These are phyloP conservation scores for Melolontha melolontha DNA, from an alignment of 2,888 invertebrate genomes.

Conservation along the genomic window DNA sequence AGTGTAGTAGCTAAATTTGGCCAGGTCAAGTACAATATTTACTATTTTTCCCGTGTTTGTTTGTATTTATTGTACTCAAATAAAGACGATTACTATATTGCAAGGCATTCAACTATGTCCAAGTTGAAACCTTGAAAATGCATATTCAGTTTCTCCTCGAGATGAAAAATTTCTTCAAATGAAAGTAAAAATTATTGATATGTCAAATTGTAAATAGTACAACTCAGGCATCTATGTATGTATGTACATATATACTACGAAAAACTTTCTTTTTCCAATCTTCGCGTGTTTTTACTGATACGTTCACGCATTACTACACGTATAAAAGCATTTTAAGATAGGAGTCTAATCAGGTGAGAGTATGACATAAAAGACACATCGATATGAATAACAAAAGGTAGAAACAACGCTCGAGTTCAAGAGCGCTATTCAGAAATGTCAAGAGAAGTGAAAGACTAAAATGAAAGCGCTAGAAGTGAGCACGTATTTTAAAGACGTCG, in stretches of 20 bases:
- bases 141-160: slow-evolving; percentile 28
- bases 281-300: slow-evolving; percentile 12
- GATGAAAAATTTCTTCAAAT: slow-evolving; percentile 31
- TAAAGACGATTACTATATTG: too few species aligned
- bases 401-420: slow-evolving; percentile 1
- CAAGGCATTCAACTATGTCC: too few species aligned
- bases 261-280: slow-evolving; percentile 15
- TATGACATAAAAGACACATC: slow-evolving; percentile 5
- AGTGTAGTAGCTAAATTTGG: too few species aligned
- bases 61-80: too few species aligned
- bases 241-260: not conserved
- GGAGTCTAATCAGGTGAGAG: slow-evolving; percentile 34
- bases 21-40: too few species aligned
- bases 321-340: slow-evolving; percentile 24
- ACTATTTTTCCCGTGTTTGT: too few species aligned
- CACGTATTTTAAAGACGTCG: slow-evolving; percentile 6
- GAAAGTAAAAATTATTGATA: slow-evolving; percentile 33
- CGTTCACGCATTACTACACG: slow-evolving; percentile 25
- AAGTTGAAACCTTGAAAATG: slow-evolving; percentile 5
- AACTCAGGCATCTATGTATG: not conserved
- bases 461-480: slow-evolving; percentile 8
- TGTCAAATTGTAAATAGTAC: slow-evolving; percentile 14
- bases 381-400: slow-evolving; percentile 15
- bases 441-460: slow-evolving; percentile 10
- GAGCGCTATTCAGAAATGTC: slow-evolving; percentile 8